Evolutionary conservation across 1,140 invertebrate genomes (phyloP).

Genomic region (Riptortus pedestris): DNA sequence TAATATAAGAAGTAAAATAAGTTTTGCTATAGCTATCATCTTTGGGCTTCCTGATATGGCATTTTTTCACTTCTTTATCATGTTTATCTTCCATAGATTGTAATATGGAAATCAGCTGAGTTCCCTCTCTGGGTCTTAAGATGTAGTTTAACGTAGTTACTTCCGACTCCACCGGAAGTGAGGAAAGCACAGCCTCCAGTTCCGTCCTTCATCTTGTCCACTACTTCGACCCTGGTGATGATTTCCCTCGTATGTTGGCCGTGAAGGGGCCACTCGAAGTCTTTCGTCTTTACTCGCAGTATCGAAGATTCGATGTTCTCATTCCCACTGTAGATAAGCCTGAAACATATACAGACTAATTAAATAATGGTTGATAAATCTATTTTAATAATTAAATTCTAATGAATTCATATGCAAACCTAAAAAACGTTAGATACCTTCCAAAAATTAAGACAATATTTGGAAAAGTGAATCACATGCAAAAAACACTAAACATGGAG

Average conservation of each 20-base stretch:
- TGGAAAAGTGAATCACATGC: no score
- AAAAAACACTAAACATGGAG: no score
- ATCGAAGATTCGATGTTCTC: neutral
- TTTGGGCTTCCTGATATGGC: no score
- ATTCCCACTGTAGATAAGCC: neutral
- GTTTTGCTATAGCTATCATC: no score
- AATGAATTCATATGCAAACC: no score
- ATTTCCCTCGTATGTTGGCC: neutral
- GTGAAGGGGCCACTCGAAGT: neutral
- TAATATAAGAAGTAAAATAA: no score
- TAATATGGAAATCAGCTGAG: neutral
- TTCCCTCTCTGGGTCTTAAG: neutral
- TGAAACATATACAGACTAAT: neutral
- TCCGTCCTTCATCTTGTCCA: neutral
- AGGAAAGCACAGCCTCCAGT: neutral
- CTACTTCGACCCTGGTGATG: neutral
- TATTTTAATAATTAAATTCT: no score
- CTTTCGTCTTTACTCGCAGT: neutral
- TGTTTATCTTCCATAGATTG: neutral
- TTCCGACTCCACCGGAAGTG: neutral
- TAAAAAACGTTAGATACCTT: no score
- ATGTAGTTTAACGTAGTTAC: neutral
- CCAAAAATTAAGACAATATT: no score
- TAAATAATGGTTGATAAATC: neutral
- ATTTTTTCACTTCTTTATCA: no score